Evolutionary conservation across 2,888 invertebrate species (phyloP).

Genomic region (Margaritifera margaritifera): DNA sequence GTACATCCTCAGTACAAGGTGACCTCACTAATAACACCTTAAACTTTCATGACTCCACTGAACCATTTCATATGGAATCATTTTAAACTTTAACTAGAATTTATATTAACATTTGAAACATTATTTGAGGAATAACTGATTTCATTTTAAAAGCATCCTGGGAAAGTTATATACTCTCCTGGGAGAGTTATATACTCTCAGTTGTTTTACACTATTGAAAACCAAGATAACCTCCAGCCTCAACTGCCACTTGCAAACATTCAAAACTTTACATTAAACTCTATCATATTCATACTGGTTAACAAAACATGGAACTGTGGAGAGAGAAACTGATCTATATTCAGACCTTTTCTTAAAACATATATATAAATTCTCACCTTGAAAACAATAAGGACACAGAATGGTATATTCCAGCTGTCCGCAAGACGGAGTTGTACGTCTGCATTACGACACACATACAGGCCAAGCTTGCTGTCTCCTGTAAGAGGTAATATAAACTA

Average conservation of each 20-base stretch:
- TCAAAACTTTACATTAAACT: too few species aligned
- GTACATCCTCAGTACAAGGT: too few species aligned
- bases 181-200: background rate
- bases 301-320: too few species aligned
- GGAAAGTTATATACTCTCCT: background rate
- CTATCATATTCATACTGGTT: too few species aligned
- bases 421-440: slow-evolving; percentile 53
- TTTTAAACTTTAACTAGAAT: too few species aligned
- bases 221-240: background rate
- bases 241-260: background rate
- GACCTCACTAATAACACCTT: too few species aligned
- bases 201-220: background rate
- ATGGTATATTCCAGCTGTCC: slow-evolving; percentile 25
- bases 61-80: too few species aligned
- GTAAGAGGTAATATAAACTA: slow-evolving; percentile 5
- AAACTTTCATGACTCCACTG: too few species aligned
- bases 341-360: background rate
- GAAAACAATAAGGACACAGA: slow-evolving; percentile 48
- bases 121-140: too few species aligned
- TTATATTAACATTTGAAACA: too few species aligned
- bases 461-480: slow-evolving; percentile 57
- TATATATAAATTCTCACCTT: slow-evolving; percentile 46
- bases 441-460: slow-evolving; percentile 56
- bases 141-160: too few species aligned
- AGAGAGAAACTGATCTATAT: too few species aligned